Percentiles rank a stretch among this genome's conserved stretches.
These are phyloP conservation scores for Oscheius myriophilus DNA, from an alignment of 2,888 invertebrate species.

Conservation along the genomic window DNA sequence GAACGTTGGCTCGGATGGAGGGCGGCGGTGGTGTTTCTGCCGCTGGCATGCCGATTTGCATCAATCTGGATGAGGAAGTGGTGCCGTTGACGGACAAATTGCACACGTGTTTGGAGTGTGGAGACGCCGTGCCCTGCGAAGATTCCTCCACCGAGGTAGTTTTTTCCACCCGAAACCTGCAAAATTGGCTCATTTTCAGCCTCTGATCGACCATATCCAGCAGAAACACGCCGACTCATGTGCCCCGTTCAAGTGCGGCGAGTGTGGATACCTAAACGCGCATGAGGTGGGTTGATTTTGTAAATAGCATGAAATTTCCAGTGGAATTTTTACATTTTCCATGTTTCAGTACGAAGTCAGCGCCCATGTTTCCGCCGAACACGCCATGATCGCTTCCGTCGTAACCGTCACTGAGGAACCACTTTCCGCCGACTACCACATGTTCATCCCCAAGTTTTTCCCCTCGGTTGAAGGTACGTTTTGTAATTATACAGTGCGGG, in stretches of 20 bases:
- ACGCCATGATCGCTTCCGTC: conserved; percentile 15
- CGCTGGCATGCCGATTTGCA: too few species aligned
- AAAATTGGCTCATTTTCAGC: conserved; percentile 1
- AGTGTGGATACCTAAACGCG: conserved; percentile 15
- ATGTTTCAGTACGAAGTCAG: conserved; percentile 12
- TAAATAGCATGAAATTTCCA: too few species aligned
- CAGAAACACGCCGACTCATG: conserved; percentile 18
- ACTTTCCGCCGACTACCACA: not conserved
- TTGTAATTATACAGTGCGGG: too few species aligned
- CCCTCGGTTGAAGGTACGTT: conserved; percentile 20
- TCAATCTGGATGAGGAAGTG: conserved; percentile 10
- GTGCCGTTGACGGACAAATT: conserved; percentile 11
- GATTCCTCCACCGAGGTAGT: conserved; percentile 8
- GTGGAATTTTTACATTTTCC: too few species aligned
- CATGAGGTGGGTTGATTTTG: conserved; percentile 11
- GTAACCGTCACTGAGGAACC: not conserved
- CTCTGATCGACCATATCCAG: conserved; percentile 14
- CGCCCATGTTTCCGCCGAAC: conserved; percentile 7
- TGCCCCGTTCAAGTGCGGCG: conserved; percentile 14
- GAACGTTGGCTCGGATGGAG: conserved; percentile 14
- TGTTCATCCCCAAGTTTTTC: conserved; percentile 23
- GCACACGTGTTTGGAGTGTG: conserved; percentile 24
- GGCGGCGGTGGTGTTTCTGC: not conserved
- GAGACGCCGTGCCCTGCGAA: conserved; percentile 17
- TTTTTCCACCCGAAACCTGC: not conserved